Evolutionary conservation across 2,113 vertebrate species (phyloP).

Genomic region (Smithornis capensis): DNA sequence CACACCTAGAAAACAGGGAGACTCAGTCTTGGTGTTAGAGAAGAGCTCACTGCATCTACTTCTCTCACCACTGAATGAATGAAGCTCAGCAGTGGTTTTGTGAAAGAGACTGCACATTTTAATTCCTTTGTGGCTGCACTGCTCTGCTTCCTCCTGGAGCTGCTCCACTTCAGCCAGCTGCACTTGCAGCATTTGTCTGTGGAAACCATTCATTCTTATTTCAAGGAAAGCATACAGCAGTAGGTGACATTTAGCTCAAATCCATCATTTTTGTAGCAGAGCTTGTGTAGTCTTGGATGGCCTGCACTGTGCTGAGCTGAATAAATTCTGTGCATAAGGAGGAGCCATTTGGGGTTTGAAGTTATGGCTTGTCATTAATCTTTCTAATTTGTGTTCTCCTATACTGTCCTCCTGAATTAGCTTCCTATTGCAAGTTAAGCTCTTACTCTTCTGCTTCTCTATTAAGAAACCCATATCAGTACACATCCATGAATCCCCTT

Average conservation of each 20-base stretch:
- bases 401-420: not conserved
- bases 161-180: constrained; percentile 30
- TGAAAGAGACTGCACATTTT: not conserved
- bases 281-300: not conserved
- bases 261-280: not conserved
- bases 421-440: not conserved
- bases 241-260: not conserved
- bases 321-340: not conserved
- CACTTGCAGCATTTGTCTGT: not conserved
- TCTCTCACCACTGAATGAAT: not conserved
- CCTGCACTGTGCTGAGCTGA: not conserved
- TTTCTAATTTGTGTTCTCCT: not conserved
- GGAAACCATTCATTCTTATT: constrained; percentile 6
- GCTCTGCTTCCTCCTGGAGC: constrained; percentile 39
- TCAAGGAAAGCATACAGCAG: not conserved
- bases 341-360: not conserved
- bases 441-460: not conserved
- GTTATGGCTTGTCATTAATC: not conserved
- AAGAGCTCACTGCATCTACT: not conserved
- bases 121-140: not conserved
- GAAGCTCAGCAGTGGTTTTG: not conserved
- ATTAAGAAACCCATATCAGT: not conserved
- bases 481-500: not conserved
- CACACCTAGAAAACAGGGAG: not conserved
- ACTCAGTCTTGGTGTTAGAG: not conserved